A percentile compares a stretch with the other conserved stretches of the same genome.
Evolutionary conservation across 2,888 invertebrate genomes (phyloP).

Genomic region (Zele albiditarsus): DNA sequence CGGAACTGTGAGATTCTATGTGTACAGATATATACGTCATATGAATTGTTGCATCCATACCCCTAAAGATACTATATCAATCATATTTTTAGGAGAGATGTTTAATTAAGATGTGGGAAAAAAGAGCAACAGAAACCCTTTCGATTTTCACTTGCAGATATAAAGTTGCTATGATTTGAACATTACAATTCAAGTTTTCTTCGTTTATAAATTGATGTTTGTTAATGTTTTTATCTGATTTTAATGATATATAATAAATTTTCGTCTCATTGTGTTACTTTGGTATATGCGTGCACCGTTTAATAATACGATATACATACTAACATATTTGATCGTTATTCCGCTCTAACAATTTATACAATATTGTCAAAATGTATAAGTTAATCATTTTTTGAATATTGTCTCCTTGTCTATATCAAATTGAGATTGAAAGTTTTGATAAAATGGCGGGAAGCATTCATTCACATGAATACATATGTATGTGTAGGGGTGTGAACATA

Average conservation of each 20-base stretch:
- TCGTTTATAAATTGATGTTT: constrained; percentile 21
- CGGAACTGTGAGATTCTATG: neutral
- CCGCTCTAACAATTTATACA: no score
- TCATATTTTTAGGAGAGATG: neutral
- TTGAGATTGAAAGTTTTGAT: neutral
- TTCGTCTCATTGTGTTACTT: neutral
- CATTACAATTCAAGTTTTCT: constrained; percentile 2
- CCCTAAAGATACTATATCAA: neutral
- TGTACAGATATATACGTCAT: neutral
- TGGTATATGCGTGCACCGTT: neutral
- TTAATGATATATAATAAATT: constrained; percentile 20
- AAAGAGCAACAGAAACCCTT: constrained; percentile 1
- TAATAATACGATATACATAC: neutral
- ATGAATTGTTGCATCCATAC: neutral
- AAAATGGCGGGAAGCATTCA: neutral
- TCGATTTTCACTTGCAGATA: constrained; percentile 1
- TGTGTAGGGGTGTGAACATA: no score
- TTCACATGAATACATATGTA: no score
- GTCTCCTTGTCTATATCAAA: neutral
- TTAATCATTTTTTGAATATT: neutral
- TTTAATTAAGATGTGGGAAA: neutral
- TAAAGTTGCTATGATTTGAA: neutral
- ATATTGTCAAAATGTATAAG: no score
- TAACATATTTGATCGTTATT: no score
- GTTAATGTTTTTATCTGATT: constrained; percentile 32